Base-by-base conservation (phyloP, 1,140 invertebrate genomes). In the Rhyzopertha dominica region DNA sequence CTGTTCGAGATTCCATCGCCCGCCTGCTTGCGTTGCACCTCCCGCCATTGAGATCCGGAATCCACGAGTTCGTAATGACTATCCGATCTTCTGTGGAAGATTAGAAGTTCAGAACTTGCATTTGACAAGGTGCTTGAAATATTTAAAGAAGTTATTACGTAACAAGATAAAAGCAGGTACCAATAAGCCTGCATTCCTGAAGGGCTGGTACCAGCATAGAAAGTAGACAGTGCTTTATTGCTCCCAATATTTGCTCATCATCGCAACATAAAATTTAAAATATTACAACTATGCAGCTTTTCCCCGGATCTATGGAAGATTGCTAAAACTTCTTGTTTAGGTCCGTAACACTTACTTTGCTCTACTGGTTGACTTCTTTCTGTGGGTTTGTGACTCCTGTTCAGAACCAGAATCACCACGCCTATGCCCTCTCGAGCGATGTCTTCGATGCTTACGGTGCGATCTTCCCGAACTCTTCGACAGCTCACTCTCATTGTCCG, bases 401-500 rank as follows among this genome's bases (percentile, higher is more conserved):
- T 78, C 77, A 1, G 72, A 75, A n/a, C 73, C 73, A 2, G 74
- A 73, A 24, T 77, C 75, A 24, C 71, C 63, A n/a, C n/a, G n/a
- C 19, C 72, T 67, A 41, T 72, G 76, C 54, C 79, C 76, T 38
- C 75, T 67, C n/a, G 79, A 81, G 54, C 83, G 73, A 53, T 81
- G 80, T 18, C 79, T 70, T 2, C 83, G 74, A 54, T 87, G 84
- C 43, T 85, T 82, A 7, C 84, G 75, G 35, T 76, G 75, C 4
- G 66, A 68, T 56, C 84, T 76, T 14, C 81, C 82, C 2, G 88
- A 91, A 13, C 85, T 80, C 39, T 86, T 78, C 0, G 87, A 91
- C 32, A 90, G 68, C 66, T 92, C 88, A 58, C 88, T 92, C 63
- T 93, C 90, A 49, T 87, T 90, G 63, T 93, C 90, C 1, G 89